Conservation (phyloP, 2,797 vertebrate species). For the Trichosurus vulpecula region DNA sequence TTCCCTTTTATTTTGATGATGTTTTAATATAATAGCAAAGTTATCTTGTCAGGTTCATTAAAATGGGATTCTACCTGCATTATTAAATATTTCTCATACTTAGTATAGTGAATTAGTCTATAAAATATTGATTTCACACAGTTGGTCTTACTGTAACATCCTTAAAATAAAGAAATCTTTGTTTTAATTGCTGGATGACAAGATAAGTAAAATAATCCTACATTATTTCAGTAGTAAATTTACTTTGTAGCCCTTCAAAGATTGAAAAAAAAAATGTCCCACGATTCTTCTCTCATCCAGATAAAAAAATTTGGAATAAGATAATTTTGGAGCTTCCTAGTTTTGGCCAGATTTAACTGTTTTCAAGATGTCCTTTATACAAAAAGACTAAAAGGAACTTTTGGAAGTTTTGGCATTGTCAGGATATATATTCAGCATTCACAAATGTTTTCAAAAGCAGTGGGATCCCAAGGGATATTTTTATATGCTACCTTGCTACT, state of each 20-base stretch:
- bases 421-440: not conserved
- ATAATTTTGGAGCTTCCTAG: not conserved
- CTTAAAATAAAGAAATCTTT: slow-evolving; percentile 53
- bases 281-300: not conserved
- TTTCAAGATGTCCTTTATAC: not conserved
- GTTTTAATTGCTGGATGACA: not conserved
- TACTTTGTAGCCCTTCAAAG: not conserved
- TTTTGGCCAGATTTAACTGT: not conserved
- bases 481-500: not conserved
- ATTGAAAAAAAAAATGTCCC: not conserved
- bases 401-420: not conserved
- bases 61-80: not conserved
- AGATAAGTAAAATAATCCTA: not conserved
- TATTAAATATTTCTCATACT: slow-evolving; percentile 37
- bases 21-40: not conserved
- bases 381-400: not conserved
- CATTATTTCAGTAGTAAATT: not conserved
- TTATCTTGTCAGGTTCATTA: not conserved
- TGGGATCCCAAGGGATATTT: not conserved
- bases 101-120: slow-evolving; percentile 16
- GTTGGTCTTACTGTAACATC: not conserved
- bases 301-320: not conserved
- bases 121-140: slow-evolving; percentile 25
- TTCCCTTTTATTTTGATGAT: not conserved
- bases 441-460: not conserved